These are phyloP conservation scores for Montipora capricornis DNA, from an alignment of 64 coral and sea anemone genomes.

Conservation along the genomic window DNA sequence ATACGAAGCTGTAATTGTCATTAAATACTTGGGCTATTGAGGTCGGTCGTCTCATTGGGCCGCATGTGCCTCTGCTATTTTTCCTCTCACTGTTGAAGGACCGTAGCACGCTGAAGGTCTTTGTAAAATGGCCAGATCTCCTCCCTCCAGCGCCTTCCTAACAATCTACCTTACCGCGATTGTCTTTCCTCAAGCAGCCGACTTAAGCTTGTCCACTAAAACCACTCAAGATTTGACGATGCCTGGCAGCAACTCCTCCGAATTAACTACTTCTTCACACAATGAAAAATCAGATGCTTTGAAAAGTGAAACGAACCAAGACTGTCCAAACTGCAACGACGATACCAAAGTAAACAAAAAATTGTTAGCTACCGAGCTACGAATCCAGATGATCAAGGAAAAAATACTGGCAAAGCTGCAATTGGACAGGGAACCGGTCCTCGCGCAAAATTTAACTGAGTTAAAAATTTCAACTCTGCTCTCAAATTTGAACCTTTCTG, in stretches of 20 bases:
- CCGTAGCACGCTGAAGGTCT: not conserved
- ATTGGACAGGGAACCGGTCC: conserved; percentile 5
- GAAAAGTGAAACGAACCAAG: not conserved
- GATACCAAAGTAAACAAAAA: not conserved
- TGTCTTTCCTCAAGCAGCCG: conserved; percentile 9
- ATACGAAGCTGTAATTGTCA: not conserved
- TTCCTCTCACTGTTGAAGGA: not conserved
- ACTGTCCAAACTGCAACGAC: conserved; percentile 1
- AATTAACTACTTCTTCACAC: not conserved
- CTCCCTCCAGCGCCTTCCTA: not conserved
- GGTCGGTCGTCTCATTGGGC: not conserved
- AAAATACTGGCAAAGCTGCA: conserved; percentile 27
- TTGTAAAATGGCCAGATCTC: conserved; percentile 12
- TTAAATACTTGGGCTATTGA: conserved; percentile 11
- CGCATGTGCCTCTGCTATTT: not conserved
- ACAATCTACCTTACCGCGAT: conserved; percentile 23
- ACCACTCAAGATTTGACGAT: not conserved
- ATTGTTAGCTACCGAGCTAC: not conserved
- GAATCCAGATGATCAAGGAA: conserved; percentile 46
- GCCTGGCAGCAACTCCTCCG: conserved; percentile 17
- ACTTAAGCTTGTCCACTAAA: not conserved
- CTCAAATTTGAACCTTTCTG: conserved; percentile 26
- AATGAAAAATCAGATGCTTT: not conserved
- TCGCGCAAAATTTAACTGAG: conserved; percentile 8
- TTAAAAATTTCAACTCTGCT: not conserved